Base-by-base conservation (phyloP, 2,888 invertebrate species). In the Diarsia dahlii region DNA sequence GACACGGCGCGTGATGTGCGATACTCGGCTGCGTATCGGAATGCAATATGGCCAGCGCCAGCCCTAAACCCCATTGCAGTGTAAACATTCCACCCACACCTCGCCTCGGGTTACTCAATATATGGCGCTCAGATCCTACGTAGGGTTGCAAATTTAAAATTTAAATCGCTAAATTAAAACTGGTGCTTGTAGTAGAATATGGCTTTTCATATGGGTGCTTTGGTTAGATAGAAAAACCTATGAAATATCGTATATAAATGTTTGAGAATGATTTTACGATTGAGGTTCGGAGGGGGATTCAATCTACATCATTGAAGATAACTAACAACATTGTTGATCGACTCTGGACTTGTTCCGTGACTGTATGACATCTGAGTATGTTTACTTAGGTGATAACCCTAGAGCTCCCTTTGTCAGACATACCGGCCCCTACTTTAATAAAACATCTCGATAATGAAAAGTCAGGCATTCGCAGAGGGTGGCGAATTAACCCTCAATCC, bases 381-480 rank as follows among this genome's bases (percentile, higher is more conserved):
- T 82, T 84, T 86, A 50, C 67, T 84, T 75, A 52, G n/a, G 87
- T 90, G 92, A 88, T 92, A 95, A 87, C 96, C 96, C 96, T 96
- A 92, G 84, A 82, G 74, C 80, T 90, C 93, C 95, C 94, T 92
- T 91, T 87, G 81, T 86, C 89, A 91, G 90, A 89, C 90, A 85
- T 90, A 92, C 91, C 93, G 87, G 90, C 92, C 95, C 95, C 96
- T 94, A 87, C 94, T 94, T 96, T 96, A 96, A 96, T 96, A 96
- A 96, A 96, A 96, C 96, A 96, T 96, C 96, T 96, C 96, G 96
- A 96, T 96, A 96, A 96, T 96, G 96, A 96, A 96, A 96, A 96
- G 96, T 96, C 96, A 96, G 96, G 91, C 95, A 94, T 95, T 96
- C 95, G 94, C 91, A 91, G 95, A 95, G 96, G 96, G 96, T 95